phyloP scores from a whole-genome alignment of 2,888 invertebrate genomes.

The Temnothorax rugatulus region DNA sequence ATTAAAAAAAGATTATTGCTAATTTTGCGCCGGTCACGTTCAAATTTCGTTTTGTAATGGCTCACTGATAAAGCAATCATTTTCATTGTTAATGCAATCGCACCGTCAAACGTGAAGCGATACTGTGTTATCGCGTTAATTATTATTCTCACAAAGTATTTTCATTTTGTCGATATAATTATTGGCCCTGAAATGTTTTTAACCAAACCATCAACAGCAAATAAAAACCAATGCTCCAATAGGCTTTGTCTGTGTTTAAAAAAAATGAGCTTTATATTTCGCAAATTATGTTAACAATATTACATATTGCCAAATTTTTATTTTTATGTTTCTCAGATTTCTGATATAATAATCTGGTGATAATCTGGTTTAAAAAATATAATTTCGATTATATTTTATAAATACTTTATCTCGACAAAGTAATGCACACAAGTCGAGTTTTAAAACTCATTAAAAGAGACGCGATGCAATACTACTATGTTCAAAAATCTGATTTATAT shows the following conservation, averaged over 20 bases:
- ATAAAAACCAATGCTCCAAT: background rate
- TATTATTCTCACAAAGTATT: conserved; percentile 28
- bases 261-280: background rate
- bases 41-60: conserved; percentile 43
- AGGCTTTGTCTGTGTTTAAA: background rate
- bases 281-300: background rate
- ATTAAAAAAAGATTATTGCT: conserved; percentile 31
- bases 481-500: background rate
- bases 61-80: conserved; percentile 37
- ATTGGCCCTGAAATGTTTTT: conserved; percentile 31
- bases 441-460: background rate
- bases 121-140: conserved; percentile 42
- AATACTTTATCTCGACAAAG: background rate
- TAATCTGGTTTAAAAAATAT: background rate
- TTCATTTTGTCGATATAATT: conserved; percentile 38
- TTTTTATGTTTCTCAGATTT: conserved; percentile 11
- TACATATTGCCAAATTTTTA: background rate
- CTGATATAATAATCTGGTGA: background rate
- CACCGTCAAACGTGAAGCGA: conserved; percentile 31
- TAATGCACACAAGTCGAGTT: background rate
- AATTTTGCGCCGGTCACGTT: conserved; percentile 25
- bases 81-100: conserved; percentile 44
- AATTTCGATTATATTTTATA: background rate
- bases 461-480: no score
- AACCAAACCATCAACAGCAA: background rate